These are phyloP conservation scores for Creontiades dilutus DNA, from an alignment of 2,888 invertebrate genomes.

Conservation along the genomic window DNA sequence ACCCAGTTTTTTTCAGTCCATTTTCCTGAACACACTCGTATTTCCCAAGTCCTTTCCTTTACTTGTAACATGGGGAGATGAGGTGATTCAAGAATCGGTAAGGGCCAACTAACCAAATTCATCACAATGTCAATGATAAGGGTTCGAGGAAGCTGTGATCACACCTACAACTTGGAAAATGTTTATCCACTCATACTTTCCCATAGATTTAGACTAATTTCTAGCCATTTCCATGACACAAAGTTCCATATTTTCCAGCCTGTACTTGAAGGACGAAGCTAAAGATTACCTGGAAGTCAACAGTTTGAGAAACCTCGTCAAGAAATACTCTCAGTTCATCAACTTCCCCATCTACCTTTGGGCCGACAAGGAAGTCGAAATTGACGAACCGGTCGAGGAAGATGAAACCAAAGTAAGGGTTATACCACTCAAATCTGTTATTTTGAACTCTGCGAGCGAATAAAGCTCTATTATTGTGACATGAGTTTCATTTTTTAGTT, in stretches of 20 bases:
- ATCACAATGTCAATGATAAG: no score
- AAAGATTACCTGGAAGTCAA: conserved; percentile 96
- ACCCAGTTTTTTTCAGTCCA: no score
- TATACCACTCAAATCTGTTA: neutral
- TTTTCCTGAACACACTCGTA: no score
- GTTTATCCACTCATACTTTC: no score
- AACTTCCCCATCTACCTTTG: conserved; percentile 99
- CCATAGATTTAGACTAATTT: no score
- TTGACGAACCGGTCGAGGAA: conserved; percentile 79
- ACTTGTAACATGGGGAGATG: no score
- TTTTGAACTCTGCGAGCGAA: conserved; percentile 25
- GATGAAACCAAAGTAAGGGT: conserved; percentile 79
- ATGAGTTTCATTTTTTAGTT: neutral
- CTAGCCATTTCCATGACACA: no score
- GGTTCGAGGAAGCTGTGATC: no score
- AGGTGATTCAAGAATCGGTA: no score
- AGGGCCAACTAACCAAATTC: no score
- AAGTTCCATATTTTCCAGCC: conserved; percentile 80
- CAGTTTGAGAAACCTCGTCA: conserved; percentile 92
- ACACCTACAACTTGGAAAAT: no score
- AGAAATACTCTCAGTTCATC: conserved; percentile 99
- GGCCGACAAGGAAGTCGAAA: conserved; percentile 84
- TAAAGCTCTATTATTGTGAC: neutral
- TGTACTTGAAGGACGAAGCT: conserved; percentile 98
- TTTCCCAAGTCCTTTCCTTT: no score